These are phyloP conservation scores for Centropus bengalensis DNA, from an alignment of 2,113 vertebrate species.

Conservation along the genomic window DNA sequence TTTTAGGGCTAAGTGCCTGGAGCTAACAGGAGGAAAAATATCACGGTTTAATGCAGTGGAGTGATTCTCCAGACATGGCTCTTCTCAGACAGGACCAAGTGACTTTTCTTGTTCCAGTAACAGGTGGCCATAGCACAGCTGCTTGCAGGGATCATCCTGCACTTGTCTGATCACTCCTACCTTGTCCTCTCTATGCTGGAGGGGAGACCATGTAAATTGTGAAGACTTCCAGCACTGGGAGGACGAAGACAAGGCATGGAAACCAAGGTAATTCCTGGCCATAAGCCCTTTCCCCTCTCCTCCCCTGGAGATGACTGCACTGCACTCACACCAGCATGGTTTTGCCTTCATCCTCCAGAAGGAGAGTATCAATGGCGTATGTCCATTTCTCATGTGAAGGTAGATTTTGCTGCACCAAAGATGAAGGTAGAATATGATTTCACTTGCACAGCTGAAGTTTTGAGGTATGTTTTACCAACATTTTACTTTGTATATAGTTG, in stretches of 20 bases:
- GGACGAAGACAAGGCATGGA: background rate
- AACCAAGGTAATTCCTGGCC: background rate
- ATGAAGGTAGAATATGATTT: background rate
- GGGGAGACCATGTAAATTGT: background rate
- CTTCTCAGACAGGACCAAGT: background rate
- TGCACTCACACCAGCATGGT: background rate
- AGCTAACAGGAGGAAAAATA: background rate
- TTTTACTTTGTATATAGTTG: background rate
- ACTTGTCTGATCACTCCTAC: background rate
- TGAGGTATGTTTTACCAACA: background rate
- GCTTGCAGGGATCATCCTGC: background rate
- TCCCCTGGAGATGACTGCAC: background rate
- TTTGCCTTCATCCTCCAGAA: background rate
- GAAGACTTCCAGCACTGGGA: background rate
- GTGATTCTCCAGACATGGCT: background rate
- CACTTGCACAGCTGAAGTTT: background rate
- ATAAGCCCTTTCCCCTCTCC: background rate
- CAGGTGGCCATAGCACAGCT: background rate
- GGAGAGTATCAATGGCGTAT: rapidly evolving
- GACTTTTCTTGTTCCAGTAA: background rate
- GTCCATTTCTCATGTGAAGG: background rate
- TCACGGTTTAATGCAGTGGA: background rate
- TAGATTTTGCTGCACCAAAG: background rate
- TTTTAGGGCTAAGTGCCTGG: background rate
- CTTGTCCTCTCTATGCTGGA: background rate